Percentiles rank a stretch among this genome's conserved stretches.
Conservation (phyloP, 2,113 vertebrate species). For the Pollimyrus isidori region DNA sequence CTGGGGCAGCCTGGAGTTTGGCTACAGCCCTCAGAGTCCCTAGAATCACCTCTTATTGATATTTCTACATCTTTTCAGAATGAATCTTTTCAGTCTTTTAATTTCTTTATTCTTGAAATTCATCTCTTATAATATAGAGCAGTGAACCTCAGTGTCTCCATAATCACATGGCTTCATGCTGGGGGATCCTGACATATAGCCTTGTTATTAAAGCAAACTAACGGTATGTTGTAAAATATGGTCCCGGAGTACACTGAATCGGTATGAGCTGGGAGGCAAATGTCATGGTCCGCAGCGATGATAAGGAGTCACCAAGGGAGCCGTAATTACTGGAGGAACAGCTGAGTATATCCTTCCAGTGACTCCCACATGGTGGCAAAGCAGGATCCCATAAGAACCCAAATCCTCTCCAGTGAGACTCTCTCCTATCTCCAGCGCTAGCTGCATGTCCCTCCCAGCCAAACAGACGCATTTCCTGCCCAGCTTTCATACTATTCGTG, state of each 20-base stretch:
- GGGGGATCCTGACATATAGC: background rate
- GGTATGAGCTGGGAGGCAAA: background rate
- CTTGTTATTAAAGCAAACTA: background rate
- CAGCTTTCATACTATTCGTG: background rate
- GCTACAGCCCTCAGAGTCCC: no score
- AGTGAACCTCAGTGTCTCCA: background rate
- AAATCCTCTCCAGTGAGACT: background rate
- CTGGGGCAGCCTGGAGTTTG: no score
- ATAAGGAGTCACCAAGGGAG: background rate
- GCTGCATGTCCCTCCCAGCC: background rate
- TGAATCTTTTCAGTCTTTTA: background rate
- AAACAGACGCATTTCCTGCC: background rate
- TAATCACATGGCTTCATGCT: background rate
- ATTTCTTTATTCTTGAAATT: background rate
- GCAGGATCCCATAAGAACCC: background rate
- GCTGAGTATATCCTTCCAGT: background rate
- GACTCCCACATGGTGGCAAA: background rate
- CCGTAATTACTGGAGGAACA: background rate
- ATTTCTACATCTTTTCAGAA: background rate
- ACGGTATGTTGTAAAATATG: background rate
- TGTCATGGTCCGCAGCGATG: background rate
- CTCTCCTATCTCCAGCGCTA: background rate
- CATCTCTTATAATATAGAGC: background rate
- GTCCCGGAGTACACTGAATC: background rate
- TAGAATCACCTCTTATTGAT: no score